A percentile compares a stretch with the other conserved stretches of the same genome.
phyloP scores from a whole-genome alignment of 2,888 invertebrate genomes.

The Atethmia centrago region DNA sequence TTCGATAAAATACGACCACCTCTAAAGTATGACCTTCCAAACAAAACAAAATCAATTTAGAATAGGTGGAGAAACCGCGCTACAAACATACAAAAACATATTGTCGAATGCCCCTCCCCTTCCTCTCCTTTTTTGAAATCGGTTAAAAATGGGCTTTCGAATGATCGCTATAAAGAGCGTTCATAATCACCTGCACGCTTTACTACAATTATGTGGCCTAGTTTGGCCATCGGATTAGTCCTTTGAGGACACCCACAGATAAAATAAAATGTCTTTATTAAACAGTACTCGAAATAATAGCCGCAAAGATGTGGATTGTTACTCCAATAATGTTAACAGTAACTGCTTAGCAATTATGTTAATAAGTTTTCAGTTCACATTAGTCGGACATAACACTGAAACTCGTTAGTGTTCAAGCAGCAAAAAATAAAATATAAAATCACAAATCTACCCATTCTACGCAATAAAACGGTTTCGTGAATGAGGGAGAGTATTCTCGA shows the following conservation, averaged over 20 bases:
- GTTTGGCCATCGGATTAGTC: not conserved
- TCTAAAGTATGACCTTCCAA: too few relatives aligned
- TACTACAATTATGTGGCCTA: not conserved
- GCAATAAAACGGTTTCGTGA: slow-evolving; percentile 70
- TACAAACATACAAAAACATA: too few relatives aligned
- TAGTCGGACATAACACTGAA: slow-evolving; percentile 67
- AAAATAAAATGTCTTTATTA: not conserved
- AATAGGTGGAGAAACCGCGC: too few relatives aligned
- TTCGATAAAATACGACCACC: too few relatives aligned
- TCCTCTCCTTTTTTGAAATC: too few relatives aligned
- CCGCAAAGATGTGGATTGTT: not conserved
- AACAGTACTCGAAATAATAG: not conserved
- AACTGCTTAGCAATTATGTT: slow-evolving; percentile 37
- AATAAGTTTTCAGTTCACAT: slow-evolving; percentile 53
- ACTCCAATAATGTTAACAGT: not conserved
- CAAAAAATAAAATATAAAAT: slow-evolving; percentile 72
- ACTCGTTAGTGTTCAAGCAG: slow-evolving; percentile 74
- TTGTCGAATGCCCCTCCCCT: too few relatives aligned
- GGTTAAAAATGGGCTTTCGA: too few relatives aligned
- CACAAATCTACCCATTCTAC: slow-evolving; percentile 68
- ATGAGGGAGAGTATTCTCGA: slow-evolving; percentile 64
- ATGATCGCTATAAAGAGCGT: too few relatives aligned
- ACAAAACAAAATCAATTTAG: too few relatives aligned
- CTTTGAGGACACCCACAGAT: not conserved
- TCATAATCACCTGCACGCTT: too few relatives aligned